A percentile compares a stretch with the other conserved stretches of the same genome.
These are phyloP conservation scores for Dorcus parallelipipedus DNA, from an alignment of 2,888 invertebrate genomes.

Conservation along the genomic window DNA sequence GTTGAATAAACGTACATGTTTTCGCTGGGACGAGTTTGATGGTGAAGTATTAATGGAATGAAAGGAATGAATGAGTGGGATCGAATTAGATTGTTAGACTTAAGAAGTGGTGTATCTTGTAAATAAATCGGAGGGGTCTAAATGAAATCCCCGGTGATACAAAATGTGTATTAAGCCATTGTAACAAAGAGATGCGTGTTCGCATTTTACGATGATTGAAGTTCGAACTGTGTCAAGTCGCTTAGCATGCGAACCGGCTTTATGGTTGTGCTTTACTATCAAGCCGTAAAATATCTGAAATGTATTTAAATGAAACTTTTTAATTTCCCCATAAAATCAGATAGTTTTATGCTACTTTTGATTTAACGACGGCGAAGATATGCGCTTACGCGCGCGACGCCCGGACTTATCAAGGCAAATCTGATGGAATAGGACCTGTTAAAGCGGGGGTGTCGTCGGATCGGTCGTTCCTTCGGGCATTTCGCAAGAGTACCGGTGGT, in stretches of 20 bases:
- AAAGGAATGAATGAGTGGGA: too few relatives aligned
- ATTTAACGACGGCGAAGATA: constrained; percentile 39
- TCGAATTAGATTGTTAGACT: too few relatives aligned
- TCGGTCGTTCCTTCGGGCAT: constrained; percentile 27
- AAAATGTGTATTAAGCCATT: constrained; percentile 38
- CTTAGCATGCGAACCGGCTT: constrained; percentile 44
- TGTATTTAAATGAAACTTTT: constrained; percentile 48
- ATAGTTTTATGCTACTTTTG: constrained; percentile 45
- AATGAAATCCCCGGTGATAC: too few relatives aligned
- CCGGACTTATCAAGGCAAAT: constrained; percentile 34
- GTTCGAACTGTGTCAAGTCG: constrained; percentile 45
- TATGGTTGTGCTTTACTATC: constrained; percentile 45
- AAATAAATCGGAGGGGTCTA: too few relatives aligned
- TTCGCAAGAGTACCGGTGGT: constrained; percentile 33
- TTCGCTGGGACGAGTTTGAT: too few relatives aligned
- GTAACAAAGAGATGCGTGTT: constrained; percentile 39
- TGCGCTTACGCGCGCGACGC: constrained; percentile 24
- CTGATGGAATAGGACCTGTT: constrained; percentile 32
- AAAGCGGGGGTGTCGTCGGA: constrained; percentile 28
- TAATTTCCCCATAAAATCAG: constrained; percentile 47
- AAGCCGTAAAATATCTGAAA: constrained; percentile 45
- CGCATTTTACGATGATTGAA: constrained; percentile 47
- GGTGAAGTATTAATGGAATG: too few relatives aligned
- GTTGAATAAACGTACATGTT: too few relatives aligned
- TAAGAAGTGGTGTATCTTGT: too few relatives aligned